Percentiles rank a stretch among this genome's conserved stretches.
Evolutionary conservation across 2,888 invertebrate species (phyloP).

Genomic region (Vannuccia rotundouncinata): DNA sequence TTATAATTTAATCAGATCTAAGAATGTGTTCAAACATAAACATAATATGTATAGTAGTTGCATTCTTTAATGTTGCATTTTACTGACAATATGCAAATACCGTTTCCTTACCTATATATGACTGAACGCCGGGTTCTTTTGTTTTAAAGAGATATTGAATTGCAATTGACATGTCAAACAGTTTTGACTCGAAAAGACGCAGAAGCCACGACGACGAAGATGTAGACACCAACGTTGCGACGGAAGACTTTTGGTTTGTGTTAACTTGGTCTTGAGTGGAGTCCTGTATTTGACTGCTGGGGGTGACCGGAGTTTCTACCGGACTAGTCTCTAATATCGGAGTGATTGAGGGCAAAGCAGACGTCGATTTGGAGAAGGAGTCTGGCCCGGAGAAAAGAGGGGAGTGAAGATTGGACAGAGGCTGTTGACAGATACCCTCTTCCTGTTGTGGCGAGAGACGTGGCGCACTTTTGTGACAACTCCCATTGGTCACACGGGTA

Average conservation of each 20-base stretch:
- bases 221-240: conserved; percentile 10
- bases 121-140: conserved; percentile 92
- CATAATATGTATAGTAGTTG: no score
- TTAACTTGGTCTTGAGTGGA: no score
- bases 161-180: conserved; percentile 96
- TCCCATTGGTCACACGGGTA: background rate
- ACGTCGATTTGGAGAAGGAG: background rate
- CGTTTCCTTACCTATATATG: conserved; percentile 74
- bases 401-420: no score
- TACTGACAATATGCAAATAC: background rate
- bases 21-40: no score
- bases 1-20: no score
- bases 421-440: no score
- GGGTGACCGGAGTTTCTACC: background rate
- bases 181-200: conserved; percentile 88
- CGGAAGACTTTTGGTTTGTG: background rate
- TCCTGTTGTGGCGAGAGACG: no score
- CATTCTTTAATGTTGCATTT: background rate
- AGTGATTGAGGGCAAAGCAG: background rate
- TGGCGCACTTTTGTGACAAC: background rate
- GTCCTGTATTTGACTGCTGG: background rate
- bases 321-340: background rate
- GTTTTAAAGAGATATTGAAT: conserved; percentile 95
- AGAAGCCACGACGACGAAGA: conserved; percentile 62
- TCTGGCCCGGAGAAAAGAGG: background rate